A percentile compares a stretch with the other conserved stretches of the same genome.
Conservation (phyloP, 2,113 vertebrate genomes). For the Rhea pennata region DNA sequence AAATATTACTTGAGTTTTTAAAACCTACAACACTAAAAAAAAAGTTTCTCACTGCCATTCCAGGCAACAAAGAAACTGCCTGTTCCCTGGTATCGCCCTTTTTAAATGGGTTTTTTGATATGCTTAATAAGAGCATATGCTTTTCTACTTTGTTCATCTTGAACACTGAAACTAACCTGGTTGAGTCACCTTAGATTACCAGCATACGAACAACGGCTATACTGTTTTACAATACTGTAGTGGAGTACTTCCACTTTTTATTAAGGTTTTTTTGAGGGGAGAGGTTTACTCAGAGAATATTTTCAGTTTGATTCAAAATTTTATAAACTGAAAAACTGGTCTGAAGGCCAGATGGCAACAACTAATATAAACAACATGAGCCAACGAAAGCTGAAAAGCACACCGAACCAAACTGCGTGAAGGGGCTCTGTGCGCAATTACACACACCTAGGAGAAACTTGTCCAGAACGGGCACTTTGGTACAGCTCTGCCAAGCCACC, state of each 20-base stretch:
- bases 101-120: neutral
- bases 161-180: neutral
- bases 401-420: neutral
- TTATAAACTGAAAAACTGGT: neutral
- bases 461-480: neutral
- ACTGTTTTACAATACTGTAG: neutral
- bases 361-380: neutral
- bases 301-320: neutral
- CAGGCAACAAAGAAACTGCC: neutral
- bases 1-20: neutral
- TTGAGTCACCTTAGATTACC: neutral
- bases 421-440: neutral
- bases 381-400: neutral
- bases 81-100: neutral
- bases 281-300: neutral
- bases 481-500: neutral
- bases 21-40: neutral
- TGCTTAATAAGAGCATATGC: neutral
- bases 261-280: neutral
- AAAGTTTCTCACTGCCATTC: neutral
- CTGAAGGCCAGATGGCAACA: neutral
- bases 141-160: neutral
- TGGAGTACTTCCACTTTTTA: neutral
- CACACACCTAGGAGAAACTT: neutral
- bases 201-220: rapidly evolving